These are phyloP conservation scores for Mylabris phalerata DNA, from an alignment of 1,140 invertebrate genomes.

Conservation along the genomic window DNA sequence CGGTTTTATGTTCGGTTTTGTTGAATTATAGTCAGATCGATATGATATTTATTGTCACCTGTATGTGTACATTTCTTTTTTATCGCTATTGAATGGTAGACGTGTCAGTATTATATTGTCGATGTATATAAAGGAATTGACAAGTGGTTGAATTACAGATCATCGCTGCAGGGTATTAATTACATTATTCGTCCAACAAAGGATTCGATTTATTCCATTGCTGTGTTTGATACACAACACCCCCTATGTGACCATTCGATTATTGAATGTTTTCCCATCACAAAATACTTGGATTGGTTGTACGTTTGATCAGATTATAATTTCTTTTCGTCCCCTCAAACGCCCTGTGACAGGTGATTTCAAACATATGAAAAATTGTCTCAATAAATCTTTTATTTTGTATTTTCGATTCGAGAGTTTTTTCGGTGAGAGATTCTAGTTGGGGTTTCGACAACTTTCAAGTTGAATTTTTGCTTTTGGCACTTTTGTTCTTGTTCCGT, in stretches of 20 bases:
- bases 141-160: constrained; percentile 15
- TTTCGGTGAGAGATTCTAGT: too few relatives aligned
- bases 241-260: constrained; percentile 10
- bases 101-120: too few relatives aligned
- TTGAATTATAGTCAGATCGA: not conserved
- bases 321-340: too few relatives aligned
- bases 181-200: constrained; percentile 18
- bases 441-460: too few relatives aligned
- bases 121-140: constrained; percentile 10
- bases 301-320: constrained; percentile 12
- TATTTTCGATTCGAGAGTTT: too few relatives aligned
- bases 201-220: constrained; percentile 19
- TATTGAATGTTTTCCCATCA: constrained; percentile 5
- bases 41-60: not conserved
- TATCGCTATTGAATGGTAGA: too few relatives aligned
- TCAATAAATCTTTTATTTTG: too few relatives aligned
- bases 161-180: constrained; percentile 18
- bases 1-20: too few relatives aligned
- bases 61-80: too few relatives aligned
- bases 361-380: too few relatives aligned
- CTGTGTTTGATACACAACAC: constrained; percentile 10
- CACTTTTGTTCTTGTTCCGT: constrained; percentile 14
- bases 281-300: constrained; percentile 11
- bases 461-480: constrained; percentile 6
- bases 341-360: too few relatives aligned